phyloP scores from a whole-genome alignment of 1,140 invertebrate species.

The Cepaea nemoralis region DNA sequence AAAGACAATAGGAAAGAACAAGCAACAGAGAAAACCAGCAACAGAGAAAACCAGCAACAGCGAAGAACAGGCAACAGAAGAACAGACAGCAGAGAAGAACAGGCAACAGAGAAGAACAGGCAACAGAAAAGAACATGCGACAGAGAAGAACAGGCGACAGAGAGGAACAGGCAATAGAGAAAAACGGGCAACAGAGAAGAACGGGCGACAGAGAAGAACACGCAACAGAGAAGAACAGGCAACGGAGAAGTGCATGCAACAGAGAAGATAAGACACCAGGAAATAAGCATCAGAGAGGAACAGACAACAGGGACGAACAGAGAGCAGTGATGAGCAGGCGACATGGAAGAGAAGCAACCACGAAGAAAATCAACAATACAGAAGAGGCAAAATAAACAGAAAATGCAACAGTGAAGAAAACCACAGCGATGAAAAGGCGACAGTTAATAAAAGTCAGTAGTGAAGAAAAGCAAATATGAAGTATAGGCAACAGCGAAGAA shows the following conservation, averaged over 20 bases:
- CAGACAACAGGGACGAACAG: background rate
- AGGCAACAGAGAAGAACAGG: conserved; percentile 8
- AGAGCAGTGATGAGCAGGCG: background rate
- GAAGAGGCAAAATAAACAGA: too few species aligned
- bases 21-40: too few species aligned
- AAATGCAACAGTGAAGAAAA: too few species aligned
- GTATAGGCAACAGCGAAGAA: background rate
- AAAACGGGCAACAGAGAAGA: too few species aligned
- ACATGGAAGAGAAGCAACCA: background rate
- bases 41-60: too few species aligned
- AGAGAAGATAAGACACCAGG: too few species aligned
- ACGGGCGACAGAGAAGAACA: too few species aligned
- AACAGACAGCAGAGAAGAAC: background rate
- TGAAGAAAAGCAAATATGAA: too few species aligned
- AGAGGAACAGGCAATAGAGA: background rate
- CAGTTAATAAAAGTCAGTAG: background rate
- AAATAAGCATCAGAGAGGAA: background rate
- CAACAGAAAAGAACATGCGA: background rate
- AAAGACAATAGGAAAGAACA: background rate
- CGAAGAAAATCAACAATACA: background rate
- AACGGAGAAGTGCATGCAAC: background rate
- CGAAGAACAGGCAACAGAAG: background rate
- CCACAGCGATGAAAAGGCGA: background rate
- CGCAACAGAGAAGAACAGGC: too few species aligned
- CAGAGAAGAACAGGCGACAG: too few species aligned